Percentiles rank a stretch among this genome's conserved stretches.
These are phyloP conservation scores for Planococcus citri DNA, from an alignment of 1,140 invertebrate species.

Conservation along the genomic window DNA sequence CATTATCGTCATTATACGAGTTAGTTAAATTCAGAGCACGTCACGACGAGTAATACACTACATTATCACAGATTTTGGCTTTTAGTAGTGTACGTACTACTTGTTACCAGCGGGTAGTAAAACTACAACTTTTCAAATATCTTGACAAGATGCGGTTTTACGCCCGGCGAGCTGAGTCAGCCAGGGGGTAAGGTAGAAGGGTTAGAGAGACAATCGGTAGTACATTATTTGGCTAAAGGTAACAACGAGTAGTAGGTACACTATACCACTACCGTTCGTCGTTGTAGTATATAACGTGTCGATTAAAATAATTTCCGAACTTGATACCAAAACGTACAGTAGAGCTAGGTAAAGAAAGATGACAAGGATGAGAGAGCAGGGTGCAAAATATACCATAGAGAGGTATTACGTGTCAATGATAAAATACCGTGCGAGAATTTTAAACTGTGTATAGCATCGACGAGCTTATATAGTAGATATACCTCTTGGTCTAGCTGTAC, in stretches of 20 bases:
- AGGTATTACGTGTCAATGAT: background rate
- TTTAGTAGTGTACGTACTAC: no score
- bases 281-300: background rate
- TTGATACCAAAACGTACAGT: background rate
- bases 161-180: no score
- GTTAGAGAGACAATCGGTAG: no score
- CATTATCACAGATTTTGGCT: conserved; percentile 11
- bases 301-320: background rate
- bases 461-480: background rate
- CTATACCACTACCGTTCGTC: no score
- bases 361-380: no score
- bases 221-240: background rate
- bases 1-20: background rate
- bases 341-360: no score
- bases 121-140: background rate
- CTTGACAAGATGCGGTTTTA: background rate
- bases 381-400: background rate
- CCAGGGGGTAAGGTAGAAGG: no score
- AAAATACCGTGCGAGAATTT: background rate
- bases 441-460: background rate
- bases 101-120: conserved; percentile 6
- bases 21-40: conserved; percentile 14
- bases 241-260: background rate
- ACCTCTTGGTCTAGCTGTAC: no score
- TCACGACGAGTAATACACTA: conserved; percentile 9